Evolutionary conservation across 2,888 invertebrate species (phyloP).

Genomic region (Eubasilissa splendida): DNA sequence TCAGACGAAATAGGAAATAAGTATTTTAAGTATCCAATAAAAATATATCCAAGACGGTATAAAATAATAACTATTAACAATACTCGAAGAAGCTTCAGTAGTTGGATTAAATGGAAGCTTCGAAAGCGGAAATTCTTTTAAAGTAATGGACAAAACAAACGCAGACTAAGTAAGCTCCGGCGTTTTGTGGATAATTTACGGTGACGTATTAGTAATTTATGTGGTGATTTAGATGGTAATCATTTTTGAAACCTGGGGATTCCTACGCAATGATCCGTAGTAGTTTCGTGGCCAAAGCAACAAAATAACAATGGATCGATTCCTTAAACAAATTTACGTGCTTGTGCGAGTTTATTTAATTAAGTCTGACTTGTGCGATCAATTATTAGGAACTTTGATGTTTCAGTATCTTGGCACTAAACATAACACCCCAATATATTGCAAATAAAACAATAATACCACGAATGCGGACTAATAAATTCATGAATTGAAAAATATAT

Average conservation of each 20-base stretch:
- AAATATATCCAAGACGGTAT: no score
- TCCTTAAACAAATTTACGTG: neutral
- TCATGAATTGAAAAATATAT: no score
- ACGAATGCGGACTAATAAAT: no score
- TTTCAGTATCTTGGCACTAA: no score
- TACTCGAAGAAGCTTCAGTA: neutral
- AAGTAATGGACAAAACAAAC: constrained; percentile 16
- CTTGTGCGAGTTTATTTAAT: neutral
- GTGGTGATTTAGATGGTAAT: constrained; percentile 28
- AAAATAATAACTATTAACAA: no score
- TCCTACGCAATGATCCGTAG: neutral
- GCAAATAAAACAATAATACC: no score
- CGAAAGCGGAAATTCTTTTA: constrained; percentile 12
- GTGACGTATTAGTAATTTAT: constrained; percentile 27
- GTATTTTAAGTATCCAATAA: no score
- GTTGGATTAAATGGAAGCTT: constrained; percentile 5
- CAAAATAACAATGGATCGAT: neutral
- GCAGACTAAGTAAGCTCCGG: neutral
- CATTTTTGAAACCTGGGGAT: neutral
- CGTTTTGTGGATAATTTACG: neutral
- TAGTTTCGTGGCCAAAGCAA: neutral
- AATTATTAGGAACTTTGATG: no score
- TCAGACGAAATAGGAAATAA: no score
- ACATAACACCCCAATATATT: no score
- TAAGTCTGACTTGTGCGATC: neutral